Percentiles rank a stretch among this genome's conserved stretches.
phyloP scores from a whole-genome alignment of 1,140 invertebrate species.

The Pissodes strobi region DNA sequence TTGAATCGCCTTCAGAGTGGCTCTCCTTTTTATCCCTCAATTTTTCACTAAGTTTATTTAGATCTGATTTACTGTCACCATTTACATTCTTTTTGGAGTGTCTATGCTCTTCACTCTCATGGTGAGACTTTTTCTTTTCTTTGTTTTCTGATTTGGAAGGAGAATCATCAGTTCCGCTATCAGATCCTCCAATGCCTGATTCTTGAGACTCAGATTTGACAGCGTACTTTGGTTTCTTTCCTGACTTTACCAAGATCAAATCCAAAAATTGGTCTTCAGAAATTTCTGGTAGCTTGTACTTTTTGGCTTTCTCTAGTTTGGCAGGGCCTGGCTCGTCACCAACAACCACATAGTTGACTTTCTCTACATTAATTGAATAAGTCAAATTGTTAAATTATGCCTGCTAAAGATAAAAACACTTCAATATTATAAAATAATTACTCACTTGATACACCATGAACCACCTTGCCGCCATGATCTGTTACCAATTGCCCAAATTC shows the following conservation, averaged over 20 bases:
- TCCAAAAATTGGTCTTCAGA: constrained; percentile 84
- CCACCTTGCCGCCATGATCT: constrained; percentile 80
- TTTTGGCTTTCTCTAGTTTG: constrained; percentile 80
- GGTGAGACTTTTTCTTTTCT: constrained; percentile 27
- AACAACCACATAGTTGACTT: constrained; percentile 80
- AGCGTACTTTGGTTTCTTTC: constrained; percentile 44
- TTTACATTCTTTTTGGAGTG: no score
- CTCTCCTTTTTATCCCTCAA: no score
- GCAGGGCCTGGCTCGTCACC: constrained; percentile 83
- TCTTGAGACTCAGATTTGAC: constrained; percentile 21
- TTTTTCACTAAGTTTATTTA: no score
- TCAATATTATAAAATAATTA: no score
- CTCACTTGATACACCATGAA: constrained; percentile 70
- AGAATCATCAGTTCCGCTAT: constrained; percentile 3
- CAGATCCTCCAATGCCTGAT: neutral
- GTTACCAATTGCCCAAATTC: constrained; percentile 76
- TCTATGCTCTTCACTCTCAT: constrained; percentile 6
- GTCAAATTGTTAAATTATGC: neutral
- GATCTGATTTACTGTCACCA: no score
- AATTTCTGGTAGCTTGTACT: constrained; percentile 71
- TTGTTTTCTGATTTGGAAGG: constrained; percentile 13
- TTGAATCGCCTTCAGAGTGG: no score
- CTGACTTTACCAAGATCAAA: constrained; percentile 69
- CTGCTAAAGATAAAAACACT: no score
- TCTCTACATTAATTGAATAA: constrained; percentile 40